These are phyloP conservation scores for Colius striatus DNA, from an alignment of 2,113 vertebrate species.

Conservation along the genomic window DNA sequence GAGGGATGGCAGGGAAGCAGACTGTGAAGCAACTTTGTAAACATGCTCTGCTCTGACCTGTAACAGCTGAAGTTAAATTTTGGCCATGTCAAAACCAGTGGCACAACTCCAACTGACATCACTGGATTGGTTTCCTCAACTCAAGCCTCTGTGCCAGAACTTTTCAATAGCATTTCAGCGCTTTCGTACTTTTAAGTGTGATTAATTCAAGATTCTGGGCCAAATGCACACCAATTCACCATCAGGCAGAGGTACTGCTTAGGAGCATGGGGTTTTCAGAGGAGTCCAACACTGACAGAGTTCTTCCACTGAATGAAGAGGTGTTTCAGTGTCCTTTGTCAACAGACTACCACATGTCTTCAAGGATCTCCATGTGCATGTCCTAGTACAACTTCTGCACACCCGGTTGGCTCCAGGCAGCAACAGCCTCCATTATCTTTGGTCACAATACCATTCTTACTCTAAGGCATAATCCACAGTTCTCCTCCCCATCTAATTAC, in stretches of 20 bases:
- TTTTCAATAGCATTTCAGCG: background rate
- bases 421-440: background rate
- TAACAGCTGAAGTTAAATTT: conserved; percentile 31
- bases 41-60: conserved; percentile 27
- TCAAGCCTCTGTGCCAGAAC: background rate
- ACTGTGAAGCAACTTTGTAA: conserved; percentile 27
- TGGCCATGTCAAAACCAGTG: conserved; percentile 17
- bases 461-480: background rate
- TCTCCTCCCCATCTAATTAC: background rate
- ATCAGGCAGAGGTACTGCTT: background rate
- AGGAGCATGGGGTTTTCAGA: background rate
- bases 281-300: background rate
- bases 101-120: conserved; percentile 42
- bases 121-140: background rate
- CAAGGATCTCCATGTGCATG: background rate
- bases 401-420: background rate
- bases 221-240: background rate
- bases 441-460: background rate
- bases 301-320: background rate
- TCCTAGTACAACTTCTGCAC: background rate
- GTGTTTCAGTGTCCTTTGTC: background rate
- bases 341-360: background rate
- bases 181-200: background rate
- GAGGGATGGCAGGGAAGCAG: conserved; percentile 11
- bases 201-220: background rate